Percentiles rank a stretch among this genome's conserved stretches.
These are phyloP conservation scores for Campoplex nolae DNA, from an alignment of 2,888 invertebrate genomes.

Conservation along the genomic window DNA sequence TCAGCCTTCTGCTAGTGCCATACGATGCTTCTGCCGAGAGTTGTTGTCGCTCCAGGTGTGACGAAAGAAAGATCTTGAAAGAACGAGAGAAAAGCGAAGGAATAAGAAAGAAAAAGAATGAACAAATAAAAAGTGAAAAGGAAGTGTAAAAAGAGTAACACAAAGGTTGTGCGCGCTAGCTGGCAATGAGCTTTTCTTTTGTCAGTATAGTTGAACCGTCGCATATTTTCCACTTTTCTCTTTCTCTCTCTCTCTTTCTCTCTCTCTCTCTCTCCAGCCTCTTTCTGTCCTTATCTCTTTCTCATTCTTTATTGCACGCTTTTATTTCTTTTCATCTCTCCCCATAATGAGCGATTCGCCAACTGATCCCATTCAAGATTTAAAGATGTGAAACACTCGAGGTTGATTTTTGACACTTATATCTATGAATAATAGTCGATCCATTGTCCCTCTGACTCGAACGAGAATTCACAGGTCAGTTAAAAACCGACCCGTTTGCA, in stretches of 20 bases:
- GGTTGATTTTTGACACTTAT: conserved; percentile 33
- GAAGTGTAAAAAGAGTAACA: conserved; percentile 34
- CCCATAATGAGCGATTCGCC: conserved; percentile 40
- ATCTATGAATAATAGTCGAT: background rate
- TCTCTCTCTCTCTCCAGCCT: background rate
- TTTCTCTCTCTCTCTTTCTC: no score
- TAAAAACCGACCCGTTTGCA: no score
- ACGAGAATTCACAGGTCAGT: background rate
- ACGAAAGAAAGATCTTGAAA: conserved; percentile 37
- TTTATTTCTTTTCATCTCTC: conserved; percentile 25
- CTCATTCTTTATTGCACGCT: conserved; percentile 5
- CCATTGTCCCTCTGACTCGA: conserved; percentile 18
- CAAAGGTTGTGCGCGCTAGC: conserved; percentile 26
- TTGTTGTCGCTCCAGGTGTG: conserved; percentile 60
- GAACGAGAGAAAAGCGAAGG: conserved; percentile 31
- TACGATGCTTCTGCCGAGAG: conserved; percentile 46
- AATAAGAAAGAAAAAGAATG: conserved; percentile 7
- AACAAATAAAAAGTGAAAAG: conserved; percentile 18
- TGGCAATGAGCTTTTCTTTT: conserved; percentile 51
- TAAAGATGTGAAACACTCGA: conserved; percentile 20
- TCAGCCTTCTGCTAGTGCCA: conserved; percentile 50
- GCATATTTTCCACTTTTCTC: conserved; percentile 15
- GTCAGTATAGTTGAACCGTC: conserved; percentile 26
- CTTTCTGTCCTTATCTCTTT: background rate
- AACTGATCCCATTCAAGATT: conserved; percentile 10